Conservation (phyloP, 2,888 invertebrate genomes). For the Sesia bembeciformis region DNA sequence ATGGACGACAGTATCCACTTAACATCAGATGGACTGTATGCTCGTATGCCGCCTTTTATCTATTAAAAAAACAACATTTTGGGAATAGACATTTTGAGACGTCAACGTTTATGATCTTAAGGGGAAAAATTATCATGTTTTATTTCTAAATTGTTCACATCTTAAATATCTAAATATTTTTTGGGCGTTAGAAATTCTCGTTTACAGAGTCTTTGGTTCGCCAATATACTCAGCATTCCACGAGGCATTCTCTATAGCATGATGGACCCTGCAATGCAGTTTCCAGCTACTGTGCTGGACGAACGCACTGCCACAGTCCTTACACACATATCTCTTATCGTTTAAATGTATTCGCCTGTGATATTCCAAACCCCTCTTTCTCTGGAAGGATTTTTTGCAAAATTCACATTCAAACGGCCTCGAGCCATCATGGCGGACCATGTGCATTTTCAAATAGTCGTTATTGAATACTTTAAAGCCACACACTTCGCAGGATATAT, state of each 20-base stretch:
- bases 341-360: conserved; percentile 73
- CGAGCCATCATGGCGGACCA: background rate
- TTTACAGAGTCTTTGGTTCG: too few species aligned
- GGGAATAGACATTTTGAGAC: too few species aligned
- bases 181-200: too few species aligned
- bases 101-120: too few species aligned
- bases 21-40: too few species aligned
- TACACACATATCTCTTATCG: conserved; percentile 65
- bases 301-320: conserved; percentile 70
- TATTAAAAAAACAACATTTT: too few species aligned
- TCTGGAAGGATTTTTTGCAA: background rate
- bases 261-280: conserved; percentile 68
- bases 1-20: too few species aligned
- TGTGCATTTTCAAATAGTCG: conserved; percentile 22
- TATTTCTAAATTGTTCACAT: too few species aligned
- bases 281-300: conserved; percentile 74
- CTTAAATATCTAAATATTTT: conserved; percentile 11
- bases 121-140: background rate
- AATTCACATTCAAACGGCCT: background rate
- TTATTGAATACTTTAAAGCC: conserved; percentile 18
- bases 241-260: conserved; percentile 20
- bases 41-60: too few species aligned
- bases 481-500: conserved; percentile 13
- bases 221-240: background rate
- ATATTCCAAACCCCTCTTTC: conserved; percentile 27